A percentile compares a stretch with the other conserved stretches of the same genome.
phyloP scores from a whole-genome alignment of 2,888 invertebrate genomes.

The Gastrophysa polygoni region DNA sequence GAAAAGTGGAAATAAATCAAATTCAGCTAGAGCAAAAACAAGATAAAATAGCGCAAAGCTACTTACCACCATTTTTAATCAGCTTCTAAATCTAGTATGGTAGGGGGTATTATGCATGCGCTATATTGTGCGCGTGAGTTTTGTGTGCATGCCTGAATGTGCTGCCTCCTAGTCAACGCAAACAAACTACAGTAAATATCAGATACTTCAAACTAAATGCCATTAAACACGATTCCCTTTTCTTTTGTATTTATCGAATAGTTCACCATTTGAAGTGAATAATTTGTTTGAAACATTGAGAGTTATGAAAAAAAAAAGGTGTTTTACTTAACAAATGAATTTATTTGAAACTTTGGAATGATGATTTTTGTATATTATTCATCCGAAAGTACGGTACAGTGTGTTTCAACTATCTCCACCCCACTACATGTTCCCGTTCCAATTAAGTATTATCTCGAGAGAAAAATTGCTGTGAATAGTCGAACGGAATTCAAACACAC shows the following conservation, averaged over 20 bases:
- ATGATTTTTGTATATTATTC: too few relatives aligned
- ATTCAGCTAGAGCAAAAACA: constrained; percentile 46
- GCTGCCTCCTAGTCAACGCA: constrained; percentile 58
- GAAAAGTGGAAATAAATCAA: constrained; percentile 38
- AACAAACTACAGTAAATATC: constrained; percentile 57
- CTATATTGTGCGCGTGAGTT: constrained; percentile 55
- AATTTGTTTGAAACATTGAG: background rate
- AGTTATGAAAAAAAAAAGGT: too few relatives aligned
- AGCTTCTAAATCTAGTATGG: constrained; percentile 59
- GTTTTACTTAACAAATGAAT: too few relatives aligned
- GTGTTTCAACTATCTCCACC: too few relatives aligned
- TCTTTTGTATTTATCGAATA: constrained; percentile 19
- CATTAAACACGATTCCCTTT: constrained; percentile 41
- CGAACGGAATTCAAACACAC: too few relatives aligned
- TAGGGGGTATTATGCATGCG: constrained; percentile 57
- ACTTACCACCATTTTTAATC: constrained; percentile 57
- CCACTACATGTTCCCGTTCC: too few relatives aligned
- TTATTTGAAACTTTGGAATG: too few relatives aligned
- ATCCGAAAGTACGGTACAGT: too few relatives aligned
- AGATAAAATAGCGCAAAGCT: constrained; percentile 56
- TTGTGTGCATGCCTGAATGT: constrained; percentile 58
- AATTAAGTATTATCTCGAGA: too few relatives aligned
- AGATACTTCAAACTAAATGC: constrained; percentile 45
- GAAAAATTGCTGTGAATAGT: too few relatives aligned
- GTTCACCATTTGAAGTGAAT: constrained; percentile 9